A percentile compares a stretch with the other conserved stretches of the same genome.
These are phyloP conservation scores for Montipora capitata DNA, from an alignment of 92 coral and sea anemone species.

Conservation along the genomic window DNA sequence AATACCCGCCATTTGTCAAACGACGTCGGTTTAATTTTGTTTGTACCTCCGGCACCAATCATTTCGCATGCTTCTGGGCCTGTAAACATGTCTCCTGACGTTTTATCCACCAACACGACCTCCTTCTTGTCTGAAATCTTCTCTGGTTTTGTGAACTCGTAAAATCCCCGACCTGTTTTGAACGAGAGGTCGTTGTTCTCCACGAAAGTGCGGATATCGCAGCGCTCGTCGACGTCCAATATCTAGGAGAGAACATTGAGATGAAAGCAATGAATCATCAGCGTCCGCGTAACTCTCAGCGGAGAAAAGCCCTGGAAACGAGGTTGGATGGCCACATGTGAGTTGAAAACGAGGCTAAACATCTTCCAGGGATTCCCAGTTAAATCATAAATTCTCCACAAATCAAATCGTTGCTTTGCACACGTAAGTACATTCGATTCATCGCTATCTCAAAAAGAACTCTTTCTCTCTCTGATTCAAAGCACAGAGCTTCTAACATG, in stretches of 20 bases:
- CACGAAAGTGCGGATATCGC: constrained; percentile 95
- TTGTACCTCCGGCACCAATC: constrained; percentile 96
- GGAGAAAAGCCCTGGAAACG: too few relatives aligned
- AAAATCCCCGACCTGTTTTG: constrained; percentile 95
- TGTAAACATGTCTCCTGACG: constrained; percentile 96
- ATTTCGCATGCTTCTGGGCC: constrained; percentile 93
- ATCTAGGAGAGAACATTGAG: constrained; percentile 49
- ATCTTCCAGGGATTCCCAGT: too few relatives aligned
- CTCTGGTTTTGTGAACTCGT: constrained; percentile 97
- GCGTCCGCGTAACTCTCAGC: too few relatives aligned
- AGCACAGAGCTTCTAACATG: too few relatives aligned
- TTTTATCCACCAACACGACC: constrained; percentile 92
- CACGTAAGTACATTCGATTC: too few relatives aligned
- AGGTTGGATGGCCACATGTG: too few relatives aligned
- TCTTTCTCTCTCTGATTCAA: too few relatives aligned
- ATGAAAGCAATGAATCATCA: background rate
- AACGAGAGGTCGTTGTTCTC: constrained; percentile 87
- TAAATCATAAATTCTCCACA: too few relatives aligned
- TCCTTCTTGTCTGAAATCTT: constrained; percentile 97
- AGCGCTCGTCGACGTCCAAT: constrained; percentile 92
- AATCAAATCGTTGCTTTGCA: too few relatives aligned
- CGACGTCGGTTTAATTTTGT: constrained; percentile 84
- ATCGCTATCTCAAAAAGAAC: too few relatives aligned
- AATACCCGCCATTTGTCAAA: constrained; percentile 98
- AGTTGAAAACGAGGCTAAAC: too few relatives aligned